Evolutionary conservation across 2,113 vertebrate genomes (phyloP), one percentile per base, ranked within the genome.

Genomic region (Bucco capensis): DNA sequence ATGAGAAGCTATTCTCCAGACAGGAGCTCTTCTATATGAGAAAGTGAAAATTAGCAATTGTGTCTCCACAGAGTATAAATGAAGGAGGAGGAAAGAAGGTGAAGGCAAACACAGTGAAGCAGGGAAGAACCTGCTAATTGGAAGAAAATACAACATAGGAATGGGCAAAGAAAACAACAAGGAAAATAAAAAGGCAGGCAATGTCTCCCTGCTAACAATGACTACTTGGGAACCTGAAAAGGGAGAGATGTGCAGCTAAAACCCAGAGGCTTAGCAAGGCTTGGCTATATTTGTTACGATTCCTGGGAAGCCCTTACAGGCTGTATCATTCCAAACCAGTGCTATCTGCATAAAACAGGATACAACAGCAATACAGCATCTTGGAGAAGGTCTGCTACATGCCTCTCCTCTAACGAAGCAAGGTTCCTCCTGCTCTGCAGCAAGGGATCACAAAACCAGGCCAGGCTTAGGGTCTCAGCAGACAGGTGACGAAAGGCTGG

Each of bases 251-350:
- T 51, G 69, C 90, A 84, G 47, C 78, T 97, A 80, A 96, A 97
- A 88, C 71, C 92, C 88, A 96, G 93, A 96, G 86, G 91, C 82
- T 96, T 92, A 94, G 83, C 49, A 84, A 80, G 76, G 83, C 85
- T 91, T 70, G 95, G 72, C 62, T 82, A 4, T 84, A 88, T 83
- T 86, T 90, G 76, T 93, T 91, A 84, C 4, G 30, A 94, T 95
- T 97, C 97, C 96, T 92, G 97, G 53, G 88, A 95, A 94, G 83
- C 64, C 75, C 86, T 95, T 86, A 79, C 22, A 5, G 72, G 64
- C 21, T 62, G 28, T 14, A 8, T 33, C 40, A 76, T 66, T 77
- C 7, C 2, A 53, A 83, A 62, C 19, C 27, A 46, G 76, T 4
- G n/a, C 0, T 74, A 89, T 84, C 92, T 90, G 67, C 83, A 69